Conservation (phyloP, 2,113 vertebrate species). For the Prietella phreatophila region DNA sequence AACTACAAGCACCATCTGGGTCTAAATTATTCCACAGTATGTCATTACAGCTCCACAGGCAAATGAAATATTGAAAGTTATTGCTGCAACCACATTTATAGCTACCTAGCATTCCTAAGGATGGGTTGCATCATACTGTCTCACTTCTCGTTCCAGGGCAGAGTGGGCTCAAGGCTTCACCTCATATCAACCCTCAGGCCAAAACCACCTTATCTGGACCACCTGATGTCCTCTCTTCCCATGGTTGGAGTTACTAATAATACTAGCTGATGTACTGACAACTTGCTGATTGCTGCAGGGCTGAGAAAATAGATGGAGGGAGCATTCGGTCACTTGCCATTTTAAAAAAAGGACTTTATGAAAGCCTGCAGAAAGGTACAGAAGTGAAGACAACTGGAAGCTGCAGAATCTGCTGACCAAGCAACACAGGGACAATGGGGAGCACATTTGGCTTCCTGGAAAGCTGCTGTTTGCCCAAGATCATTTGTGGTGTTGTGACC, state of each 20-base stretch:
- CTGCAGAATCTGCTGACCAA: constrained; percentile 56
- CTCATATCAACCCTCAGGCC: constrained; percentile 25
- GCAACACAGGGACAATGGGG: constrained; percentile 26
- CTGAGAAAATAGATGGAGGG: constrained; percentile 37
- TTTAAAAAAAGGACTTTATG: constrained; percentile 63
- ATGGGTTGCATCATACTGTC: constrained; percentile 1
- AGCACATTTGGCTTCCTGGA: constrained; percentile 34
- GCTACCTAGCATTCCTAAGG: not conserved
- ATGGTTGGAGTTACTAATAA: constrained; percentile 61
- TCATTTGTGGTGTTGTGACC: not conserved
- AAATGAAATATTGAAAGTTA: not conserved
- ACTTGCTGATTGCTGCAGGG: constrained; percentile 64
- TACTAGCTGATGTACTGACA: constrained; percentile 68
- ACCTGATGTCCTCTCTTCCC: constrained; percentile 48
- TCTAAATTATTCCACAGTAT: not conserved
- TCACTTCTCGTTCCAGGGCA: not conserved
- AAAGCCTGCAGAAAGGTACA: constrained; percentile 47
- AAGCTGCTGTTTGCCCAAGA: constrained; percentile 2
- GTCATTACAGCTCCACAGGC: not conserved
- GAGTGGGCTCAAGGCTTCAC: constrained; percentile 11
- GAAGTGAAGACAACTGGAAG: constrained; percentile 24
- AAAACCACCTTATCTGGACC: constrained; percentile 51
- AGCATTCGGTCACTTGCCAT: constrained; percentile 58
- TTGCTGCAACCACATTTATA: constrained; percentile 1
- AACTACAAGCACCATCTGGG: not conserved